Base-by-base conservation (phyloP, 92 coral and sea anemone genomes). In the Actinernus sp. region DNA sequence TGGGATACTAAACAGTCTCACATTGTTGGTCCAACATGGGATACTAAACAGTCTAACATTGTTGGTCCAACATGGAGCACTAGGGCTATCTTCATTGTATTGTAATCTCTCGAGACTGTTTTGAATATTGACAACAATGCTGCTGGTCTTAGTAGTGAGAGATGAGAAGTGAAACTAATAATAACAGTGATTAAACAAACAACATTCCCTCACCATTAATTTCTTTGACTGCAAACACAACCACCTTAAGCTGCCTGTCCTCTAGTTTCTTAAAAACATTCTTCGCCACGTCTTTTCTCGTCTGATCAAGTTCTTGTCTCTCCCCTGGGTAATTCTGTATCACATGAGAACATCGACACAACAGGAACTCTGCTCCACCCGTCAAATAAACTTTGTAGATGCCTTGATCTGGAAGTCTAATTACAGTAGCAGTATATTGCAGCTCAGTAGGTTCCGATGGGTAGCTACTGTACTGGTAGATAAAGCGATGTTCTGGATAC, bases 311-410 rank as follows among this genome's bases (percentile, higher is more conserved):
- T 2, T 21, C 18, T 10, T 39, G 16, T 31, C 3, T 12, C 6
- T 40, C 66, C 6, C 58, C 77, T 0, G 70, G 58, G 12, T 83
- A 63, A 48, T 76, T 66, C 37, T 29, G 76, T 0, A 62, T 60
- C 32, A 56, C 20, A 0, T 37, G 45, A 0, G 33, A 56, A 26
- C 82, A 85, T 13, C 58, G 70, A 20, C 30, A 3, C 21, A 85
- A 27, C 4, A 85, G 58, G 55, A 19, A 78, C 5, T 49, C 63
- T 16, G 68, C 31, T 0, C 77, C 77, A 10, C 91, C 91, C 55
- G 52, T 83, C 28, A 97, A 88, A 45, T 94, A 92, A 16, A 94
- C 79, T 55, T 82, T 74, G 60, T 70, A 79, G 2, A 78, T 78
- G 2, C 26, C 38, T 7, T 36, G 67, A 7, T 86, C 76, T 16